Base-by-base conservation (phyloP, 2,113 vertebrate species). In the Pyrgilauda ruficollis region DNA sequence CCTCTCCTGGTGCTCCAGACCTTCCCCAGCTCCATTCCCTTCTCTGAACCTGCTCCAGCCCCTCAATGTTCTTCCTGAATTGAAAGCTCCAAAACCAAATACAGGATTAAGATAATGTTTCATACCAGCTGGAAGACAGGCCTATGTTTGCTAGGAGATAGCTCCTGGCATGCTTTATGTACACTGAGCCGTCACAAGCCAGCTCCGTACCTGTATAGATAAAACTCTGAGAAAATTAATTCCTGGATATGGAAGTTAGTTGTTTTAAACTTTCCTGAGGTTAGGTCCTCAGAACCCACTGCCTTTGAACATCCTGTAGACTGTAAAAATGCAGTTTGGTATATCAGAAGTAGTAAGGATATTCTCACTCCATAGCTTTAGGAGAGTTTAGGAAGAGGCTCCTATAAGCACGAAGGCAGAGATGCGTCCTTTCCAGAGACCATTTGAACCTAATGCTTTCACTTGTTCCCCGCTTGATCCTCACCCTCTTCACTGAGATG, bases 391-490 rank as follows among this genome's bases (percentile, higher is more conserved):
- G 49, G 66, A 70, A 17, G 11, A 52, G 30, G 28, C 6, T 85
- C 4, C 7, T 41, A 4, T 46, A 26, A 46, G 18, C 24, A 56
- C 1, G 7, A 8, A 47, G 18, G 10, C 33, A 50, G 19, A 82
- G 12, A 30, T 4, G 2, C 13, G 33, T 37, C 26, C 6, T 74
- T 61, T 66, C 35, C n/a, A 55, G 35, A 46, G 11, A 7, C 12
- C 0, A 22, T 43, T 6, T 58, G 15, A 20, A 52, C 6, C 6
- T 30, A 5, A 33, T 30, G 39, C 1, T 33, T 15, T 70, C 46
- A 10, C 21, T 67, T 76, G 5, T 41, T 56, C 3, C 8, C 27
- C 61, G 2, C 3, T 37, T 67, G 15, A 47, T 70, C 19, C 37
- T 83, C 11, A 15, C 3, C 1, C 12, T 46, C 35, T 66, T 67